Evolutionary conservation across 2,797 vertebrate species (phyloP), one percentile per base, ranked within the genome.

Genomic region (Pangasius krempfi): DNA sequence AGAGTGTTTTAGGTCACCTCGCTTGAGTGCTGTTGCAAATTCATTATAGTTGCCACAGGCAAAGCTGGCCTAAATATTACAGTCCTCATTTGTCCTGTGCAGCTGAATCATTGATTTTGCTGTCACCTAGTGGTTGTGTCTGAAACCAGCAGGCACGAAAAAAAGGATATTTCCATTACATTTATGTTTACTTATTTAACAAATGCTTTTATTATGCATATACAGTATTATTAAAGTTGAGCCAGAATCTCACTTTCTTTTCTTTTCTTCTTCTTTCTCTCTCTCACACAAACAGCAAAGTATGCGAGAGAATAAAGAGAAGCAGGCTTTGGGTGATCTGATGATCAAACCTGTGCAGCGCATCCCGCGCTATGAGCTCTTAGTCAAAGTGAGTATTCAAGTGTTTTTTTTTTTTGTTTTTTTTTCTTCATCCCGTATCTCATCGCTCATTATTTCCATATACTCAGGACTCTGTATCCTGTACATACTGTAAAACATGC

Each of bases 281-380:
- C 25, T 62, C 37, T 75, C 18, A n/a, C 1, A 27, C 79, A 76
- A 86, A 91, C 95, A 99, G 98, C 98, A 99, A 98, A 98, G 97
- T 94, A 99, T 98, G 97, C 93, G 98, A 30, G 98, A 99, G 94
- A 99, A 99, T 96, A 99, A 98, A 91, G 98, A 99, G 94, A 99
- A 99, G 92, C 98, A 99, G 92, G 98, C 97, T 0, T 95, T 99
- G 76, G 98, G 97, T 0, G 98, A 99, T 93, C 96, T 99, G 92
- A 98, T 99, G 98, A 99, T 99, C 88, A 99, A 99, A 84, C 98
- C 98, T 0, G 98, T 99, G 86, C 98, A 99, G 95, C 96, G 98
- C 92, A 99, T 99, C 91, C 98, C 98, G 2, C 97, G 98, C 86
- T 99, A 99, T 0, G 98, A 99, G 92, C 97, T 99, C 84, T 96